Base-by-base conservation (phyloP, 2,113 vertebrate genomes). In the Sciurus niger region DNA sequence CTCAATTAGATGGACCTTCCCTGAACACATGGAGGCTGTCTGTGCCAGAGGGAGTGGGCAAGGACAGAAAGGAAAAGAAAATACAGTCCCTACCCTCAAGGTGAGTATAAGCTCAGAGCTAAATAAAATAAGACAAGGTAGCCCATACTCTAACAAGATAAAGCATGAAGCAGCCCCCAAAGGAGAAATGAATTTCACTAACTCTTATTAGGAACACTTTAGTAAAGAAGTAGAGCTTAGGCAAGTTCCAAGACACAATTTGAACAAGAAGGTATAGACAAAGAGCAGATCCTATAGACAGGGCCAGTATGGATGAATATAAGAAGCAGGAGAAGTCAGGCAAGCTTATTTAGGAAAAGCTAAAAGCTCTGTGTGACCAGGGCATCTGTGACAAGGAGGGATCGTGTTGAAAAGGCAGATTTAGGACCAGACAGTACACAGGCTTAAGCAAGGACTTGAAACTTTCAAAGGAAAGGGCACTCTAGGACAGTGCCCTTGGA, bases 101-200 rank as follows among this genome's bases (percentile, higher is more conserved):
- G 70, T 83, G 63, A 68, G 60, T 86, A 55, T 46, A 78, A 92
- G 63, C 53, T 68, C 30, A n/a, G 4, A 48, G 28, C 48, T 86
- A 55, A 95, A 83, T 86, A 55, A 95, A 83, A 43, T 63, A 91
- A 89, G n/a, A 76, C 60, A 40, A 51, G 46, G 40, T 32, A 91
- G 12, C 51, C 60, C 4, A 18, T 11, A n/a, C 17, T 8, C 8
- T 65, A 63, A 37, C 25, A 74, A 73, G 16, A 51, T 34, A 94
- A 92, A 83, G 13, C 32, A 78, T 78, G 78, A 82, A 88, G 32
- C 32, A 83, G 51, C 4, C 8, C 17, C 73, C 6, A 40, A 46
- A 82, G 20, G 40, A 11, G 17, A 82, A 83, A 70, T 43, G 12
- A 40, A 73, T 73, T 67, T 63, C 73, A 79, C 67, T 60, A 14